Evolutionary conservation across 2,113 vertebrate genomes (phyloP).

Genomic region (Hemicordylus capensis): DNA sequence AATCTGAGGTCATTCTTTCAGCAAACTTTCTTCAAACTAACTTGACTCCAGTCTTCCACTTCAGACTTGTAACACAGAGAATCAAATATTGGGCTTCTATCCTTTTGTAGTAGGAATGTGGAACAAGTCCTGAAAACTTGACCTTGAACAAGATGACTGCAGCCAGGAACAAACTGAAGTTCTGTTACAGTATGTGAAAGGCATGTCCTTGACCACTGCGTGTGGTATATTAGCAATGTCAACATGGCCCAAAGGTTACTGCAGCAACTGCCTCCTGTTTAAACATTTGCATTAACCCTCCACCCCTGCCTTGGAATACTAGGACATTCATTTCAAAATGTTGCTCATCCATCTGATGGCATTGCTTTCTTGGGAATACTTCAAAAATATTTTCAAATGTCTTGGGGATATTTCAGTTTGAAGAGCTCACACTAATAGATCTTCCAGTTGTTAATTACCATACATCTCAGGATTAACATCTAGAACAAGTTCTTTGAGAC

Average conservation of each 20-base stretch:
- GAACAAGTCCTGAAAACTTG: slow-evolving; percentile 32
- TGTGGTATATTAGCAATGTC: slow-evolving; percentile 3
- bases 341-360: neutral
- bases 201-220: slow-evolving; percentile 23
- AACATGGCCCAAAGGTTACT: slow-evolving; percentile 29
- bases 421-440: slow-evolving; percentile 26
- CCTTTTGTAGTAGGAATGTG: slow-evolving; percentile 13
- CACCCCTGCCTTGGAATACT: neutral
- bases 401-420: slow-evolving; percentile 20
- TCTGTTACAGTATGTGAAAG: slow-evolving; percentile 36
- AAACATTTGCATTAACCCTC: neutral
- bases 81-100: slow-evolving; percentile 7
- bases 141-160: slow-evolving; percentile 35
- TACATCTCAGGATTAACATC: slow-evolving; percentile 13
- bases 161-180: slow-evolving; percentile 41
- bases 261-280: neutral
- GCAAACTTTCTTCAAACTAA: slow-evolving; percentile 19
- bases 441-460: slow-evolving; percentile 38
- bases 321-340: neutral
- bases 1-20: neutral
- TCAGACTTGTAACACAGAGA: slow-evolving; percentile 14
- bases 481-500: slow-evolving; percentile 24
- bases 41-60: neutral
- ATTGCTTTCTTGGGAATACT: slow-evolving; percentile 11
- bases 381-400: too few relatives aligned